Conservation (phyloP, 2,888 invertebrate genomes). For the Caenorhabditis plicata region DNA sequence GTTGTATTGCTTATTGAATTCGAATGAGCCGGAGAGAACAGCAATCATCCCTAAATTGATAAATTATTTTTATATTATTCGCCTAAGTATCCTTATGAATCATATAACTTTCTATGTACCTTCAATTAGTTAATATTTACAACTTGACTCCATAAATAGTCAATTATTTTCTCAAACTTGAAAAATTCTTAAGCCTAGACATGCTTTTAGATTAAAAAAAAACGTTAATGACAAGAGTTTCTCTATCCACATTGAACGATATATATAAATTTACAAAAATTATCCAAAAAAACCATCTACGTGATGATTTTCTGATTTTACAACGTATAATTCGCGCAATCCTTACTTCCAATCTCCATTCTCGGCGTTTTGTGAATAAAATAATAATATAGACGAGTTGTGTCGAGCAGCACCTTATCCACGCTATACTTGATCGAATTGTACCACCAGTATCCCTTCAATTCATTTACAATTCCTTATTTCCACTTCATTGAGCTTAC, state of each 20-base stretch:
- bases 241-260: no score
- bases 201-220: no score
- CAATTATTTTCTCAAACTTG: no score
- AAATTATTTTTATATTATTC: neutral
- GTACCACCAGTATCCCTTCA: slow-evolving; percentile 94
- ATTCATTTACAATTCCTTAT: neutral
- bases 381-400: slow-evolving; percentile 92
- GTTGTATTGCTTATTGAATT: slow-evolving; percentile 91
- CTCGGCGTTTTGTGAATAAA: slow-evolving; percentile 93
- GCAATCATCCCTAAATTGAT: slow-evolving; percentile 76
- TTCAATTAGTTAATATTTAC: no score
- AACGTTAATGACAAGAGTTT: no score
- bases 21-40: slow-evolving; percentile 92
- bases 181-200: no score
- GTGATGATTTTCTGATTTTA: no score
- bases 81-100: no score
- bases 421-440: slow-evolving; percentile 93
- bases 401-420: slow-evolving; percentile 87
- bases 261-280: no score
- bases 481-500: slow-evolving; percentile 64
- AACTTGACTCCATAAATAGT: no score
- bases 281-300: no score
- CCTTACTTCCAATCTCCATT: slow-evolving; percentile 84
- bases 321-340: neutral
- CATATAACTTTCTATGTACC: no score